A percentile compares a stretch with the other conserved stretches of the same genome.
phyloP scores from a whole-genome alignment of 2,888 invertebrate species.

The Tanytarsus gracilentus region DNA sequence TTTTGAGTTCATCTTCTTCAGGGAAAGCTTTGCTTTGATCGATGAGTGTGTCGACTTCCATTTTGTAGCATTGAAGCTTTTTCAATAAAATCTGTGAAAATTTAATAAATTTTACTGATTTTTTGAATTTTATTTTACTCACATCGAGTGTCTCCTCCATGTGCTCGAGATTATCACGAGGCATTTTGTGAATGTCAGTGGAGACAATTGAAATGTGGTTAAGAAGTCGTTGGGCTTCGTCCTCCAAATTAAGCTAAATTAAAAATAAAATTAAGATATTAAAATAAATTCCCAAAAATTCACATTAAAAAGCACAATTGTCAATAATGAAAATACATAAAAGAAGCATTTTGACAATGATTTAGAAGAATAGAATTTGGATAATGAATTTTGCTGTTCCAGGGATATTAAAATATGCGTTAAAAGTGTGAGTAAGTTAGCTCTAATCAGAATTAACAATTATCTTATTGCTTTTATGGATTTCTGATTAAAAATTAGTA shows the following conservation, averaged over 20 bases:
- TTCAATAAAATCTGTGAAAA: conserved; percentile 17
- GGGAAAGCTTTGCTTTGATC: conserved; percentile 6
- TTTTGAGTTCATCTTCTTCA: conserved; percentile 17
- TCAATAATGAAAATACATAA: not conserved
- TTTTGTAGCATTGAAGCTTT: conserved; percentile 17
- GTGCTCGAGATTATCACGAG: conserved; percentile 24
- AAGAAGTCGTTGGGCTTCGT: conserved; percentile 15
- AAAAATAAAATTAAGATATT: not conserved
- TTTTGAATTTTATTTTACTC: not conserved
- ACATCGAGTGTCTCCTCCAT: conserved; percentile 27
- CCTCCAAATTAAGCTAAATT: conserved; percentile 7
- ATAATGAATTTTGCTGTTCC: not conserved
- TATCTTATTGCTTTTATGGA: too few relatives aligned
- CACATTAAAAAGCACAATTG: not conserved
- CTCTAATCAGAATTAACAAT: too few relatives aligned
- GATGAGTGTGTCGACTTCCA: conserved; percentile 16
- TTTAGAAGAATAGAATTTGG: not conserved
- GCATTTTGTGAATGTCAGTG: conserved; percentile 20
- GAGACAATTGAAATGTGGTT: conserved; percentile 14
- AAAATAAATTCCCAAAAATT: not conserved
- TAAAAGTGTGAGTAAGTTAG: too few relatives aligned
- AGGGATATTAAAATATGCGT: too few relatives aligned
- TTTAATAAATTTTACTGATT: conserved; percentile 1
- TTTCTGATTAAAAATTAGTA: too few relatives aligned
- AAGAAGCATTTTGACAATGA: conserved; percentile 9